Evolutionary conservation across 2,888 invertebrate species (phyloP).

Genomic region (Parnassius apollo): DNA sequence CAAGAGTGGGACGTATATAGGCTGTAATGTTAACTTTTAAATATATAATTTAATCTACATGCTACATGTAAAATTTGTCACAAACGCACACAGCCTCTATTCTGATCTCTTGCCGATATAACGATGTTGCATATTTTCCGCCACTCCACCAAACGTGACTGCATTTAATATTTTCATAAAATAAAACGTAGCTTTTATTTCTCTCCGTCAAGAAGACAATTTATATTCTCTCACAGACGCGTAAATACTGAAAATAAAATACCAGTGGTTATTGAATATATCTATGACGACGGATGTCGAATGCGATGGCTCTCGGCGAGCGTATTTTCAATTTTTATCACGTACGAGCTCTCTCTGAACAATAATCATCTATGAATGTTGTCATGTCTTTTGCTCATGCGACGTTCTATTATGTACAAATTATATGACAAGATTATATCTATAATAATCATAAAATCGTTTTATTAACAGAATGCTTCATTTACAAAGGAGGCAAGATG

Average conservation of each 20-base stretch:
- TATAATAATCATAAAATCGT: not conserved
- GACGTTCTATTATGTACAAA: conserved; percentile 3
- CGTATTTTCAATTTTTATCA: conserved; percentile 24
- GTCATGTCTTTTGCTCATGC: not conserved
- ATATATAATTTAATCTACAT: too few species aligned
- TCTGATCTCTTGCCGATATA: too few species aligned
- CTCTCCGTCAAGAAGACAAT: conserved; percentile 15
- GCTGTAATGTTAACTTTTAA: too few species aligned
- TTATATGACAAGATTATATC: not conserved
- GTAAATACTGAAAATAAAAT: conserved; percentile 26
- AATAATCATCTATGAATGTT: conserved; percentile 21
- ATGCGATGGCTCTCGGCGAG: conserved; percentile 11
- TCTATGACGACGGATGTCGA: conserved; percentile 33
- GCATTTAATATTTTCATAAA: too few species aligned
- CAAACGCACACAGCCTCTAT: too few species aligned
- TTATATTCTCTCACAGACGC: conserved; percentile 21
- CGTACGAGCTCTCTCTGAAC: conserved; percentile 16
- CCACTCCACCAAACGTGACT: too few species aligned
- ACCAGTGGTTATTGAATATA: conserved; percentile 33
- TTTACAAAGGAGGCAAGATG: too few species aligned
- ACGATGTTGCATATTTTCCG: too few species aligned
- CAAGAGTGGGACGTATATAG: too few species aligned
- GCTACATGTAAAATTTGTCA: too few species aligned
- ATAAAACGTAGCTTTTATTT: conserved; percentile 1
- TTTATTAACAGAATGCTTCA: not conserved